Evolutionary conservation across 2,797 vertebrate genomes (phyloP).

Genomic region (Schizopygopsis pylzovi): DNA sequence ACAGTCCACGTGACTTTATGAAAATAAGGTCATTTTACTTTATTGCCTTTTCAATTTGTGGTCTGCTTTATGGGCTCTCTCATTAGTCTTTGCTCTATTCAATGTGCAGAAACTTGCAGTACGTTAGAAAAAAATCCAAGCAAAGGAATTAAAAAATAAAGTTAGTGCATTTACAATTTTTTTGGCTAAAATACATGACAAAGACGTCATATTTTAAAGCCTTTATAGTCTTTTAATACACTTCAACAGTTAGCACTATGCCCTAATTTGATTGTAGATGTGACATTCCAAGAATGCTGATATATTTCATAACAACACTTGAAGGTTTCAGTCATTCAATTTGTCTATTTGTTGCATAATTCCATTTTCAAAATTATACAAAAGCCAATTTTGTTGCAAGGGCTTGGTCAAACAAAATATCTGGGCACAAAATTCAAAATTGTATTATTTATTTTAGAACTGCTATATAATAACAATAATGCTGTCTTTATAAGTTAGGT

Average conservation of each 20-base stretch:
- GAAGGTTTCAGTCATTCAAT: background rate
- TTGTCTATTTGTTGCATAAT: background rate
- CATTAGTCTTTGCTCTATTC: constrained; percentile 7
- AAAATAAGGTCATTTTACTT: constrained; percentile 22
- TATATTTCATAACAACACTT: background rate
- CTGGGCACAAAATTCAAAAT: background rate
- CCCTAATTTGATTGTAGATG: background rate
- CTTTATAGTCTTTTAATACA: background rate
- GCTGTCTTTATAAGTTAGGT: background rate
- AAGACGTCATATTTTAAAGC: background rate
- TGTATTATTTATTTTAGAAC: background rate
- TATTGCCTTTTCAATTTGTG: constrained; percentile 19
- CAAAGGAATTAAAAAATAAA: background rate
- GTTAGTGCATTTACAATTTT: background rate
- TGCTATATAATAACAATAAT: background rate
- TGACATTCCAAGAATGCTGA: background rate
- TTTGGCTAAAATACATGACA: background rate
- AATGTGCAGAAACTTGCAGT: background rate
- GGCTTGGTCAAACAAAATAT: background rate
- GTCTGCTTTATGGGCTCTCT: constrained; percentile 15
- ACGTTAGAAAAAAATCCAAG: background rate
- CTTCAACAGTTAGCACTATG: background rate
- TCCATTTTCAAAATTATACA: background rate
- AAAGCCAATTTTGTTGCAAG: background rate
- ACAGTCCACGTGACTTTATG: constrained; percentile 16